A percentile compares a stretch with the other conserved stretches of the same genome.
phyloP scores from a whole-genome alignment of 23 tunicate species.

The Ascidia mentula region DNA sequence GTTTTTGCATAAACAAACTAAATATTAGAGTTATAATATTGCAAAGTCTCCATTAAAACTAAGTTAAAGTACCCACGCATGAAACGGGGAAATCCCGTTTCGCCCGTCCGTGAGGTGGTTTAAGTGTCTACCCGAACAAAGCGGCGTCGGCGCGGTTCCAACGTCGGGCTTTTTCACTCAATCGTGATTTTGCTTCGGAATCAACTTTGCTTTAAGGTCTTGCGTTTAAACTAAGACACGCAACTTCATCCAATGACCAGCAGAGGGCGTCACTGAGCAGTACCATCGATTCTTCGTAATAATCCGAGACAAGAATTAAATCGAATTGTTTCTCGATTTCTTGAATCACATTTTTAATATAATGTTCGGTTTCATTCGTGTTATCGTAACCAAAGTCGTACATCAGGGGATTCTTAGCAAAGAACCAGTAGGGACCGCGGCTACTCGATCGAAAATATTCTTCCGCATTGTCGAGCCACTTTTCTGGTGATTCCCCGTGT shows the following conservation, averaged over 20 bases:
- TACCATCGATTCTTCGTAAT: conserved; percentile 40
- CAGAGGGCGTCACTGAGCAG: conserved; percentile 35
- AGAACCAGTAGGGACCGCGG: background rate
- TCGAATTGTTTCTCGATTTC: conserved; percentile 30
- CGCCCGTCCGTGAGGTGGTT: too few species aligned
- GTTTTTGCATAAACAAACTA: too few species aligned
- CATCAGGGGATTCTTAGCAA: conserved; percentile 29
- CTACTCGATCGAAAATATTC: background rate
- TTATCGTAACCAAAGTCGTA: conserved; percentile 49
- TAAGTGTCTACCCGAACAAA: too few species aligned
- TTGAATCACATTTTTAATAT: conserved; percentile 17
- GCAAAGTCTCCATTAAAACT: too few species aligned
- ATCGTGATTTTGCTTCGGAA: conserved; percentile 26
- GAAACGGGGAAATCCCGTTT: too few species aligned
- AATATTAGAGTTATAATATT: too few species aligned
- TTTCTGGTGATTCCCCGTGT: conserved; percentile 15
- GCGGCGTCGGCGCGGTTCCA: conserved; percentile 63
- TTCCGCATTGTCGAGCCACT: conserved; percentile 53
- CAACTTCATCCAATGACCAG: conserved; percentile 38
- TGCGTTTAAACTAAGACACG: conserved; percentile 30
- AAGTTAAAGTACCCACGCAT: too few species aligned
- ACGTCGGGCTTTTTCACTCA: conserved; percentile 18
- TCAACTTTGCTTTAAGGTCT: background rate
- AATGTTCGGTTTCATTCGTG: conserved; percentile 1
- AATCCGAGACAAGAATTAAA: conserved; percentile 36